These are phyloP conservation scores for Diachasma alloeum DNA, from an alignment of 1,140 invertebrate genomes.

Conservation along the genomic window DNA sequence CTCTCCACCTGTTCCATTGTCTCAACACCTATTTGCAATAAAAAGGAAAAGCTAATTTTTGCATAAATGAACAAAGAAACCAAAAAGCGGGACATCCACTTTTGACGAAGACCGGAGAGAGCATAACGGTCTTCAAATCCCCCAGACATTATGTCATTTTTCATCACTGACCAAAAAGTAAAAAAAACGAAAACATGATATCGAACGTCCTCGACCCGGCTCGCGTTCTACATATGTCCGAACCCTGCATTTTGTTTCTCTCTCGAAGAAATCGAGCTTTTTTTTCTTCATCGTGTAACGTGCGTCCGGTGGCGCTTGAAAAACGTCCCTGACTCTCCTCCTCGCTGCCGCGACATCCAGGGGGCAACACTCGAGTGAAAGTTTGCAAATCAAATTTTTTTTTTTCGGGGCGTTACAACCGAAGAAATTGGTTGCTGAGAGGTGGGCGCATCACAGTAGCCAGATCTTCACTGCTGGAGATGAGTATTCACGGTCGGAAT, in stretches of 20 bases:
- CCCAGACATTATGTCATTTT: no score
- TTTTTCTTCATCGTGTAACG: not conserved
- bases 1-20: slow-evolving; percentile 5
- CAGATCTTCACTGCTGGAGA: not conserved
- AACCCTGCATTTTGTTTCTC: not conserved
- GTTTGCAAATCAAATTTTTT: slow-evolving; percentile 27
- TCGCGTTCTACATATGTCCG: not conserved
- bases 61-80: not conserved
- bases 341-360: slow-evolving; percentile 2
- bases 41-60: not conserved
- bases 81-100: not conserved
- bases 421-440: not conserved
- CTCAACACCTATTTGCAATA: not conserved
- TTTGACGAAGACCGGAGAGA: not conserved
- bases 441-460: not conserved
- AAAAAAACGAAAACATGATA: not conserved
- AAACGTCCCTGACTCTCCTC: slow-evolving; percentile 26
- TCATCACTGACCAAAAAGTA: not conserved
- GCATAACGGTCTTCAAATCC: not conserved
- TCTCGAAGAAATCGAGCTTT: slow-evolving; percentile 8
- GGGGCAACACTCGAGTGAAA: slow-evolving; percentile 23
- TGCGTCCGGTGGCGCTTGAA: slow-evolving; percentile 7
- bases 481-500: not conserved
- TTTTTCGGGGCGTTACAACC: not conserved
- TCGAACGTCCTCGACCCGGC: slow-evolving; percentile 21